Percentiles rank a stretch among this genome's conserved stretches.
Conservation (phyloP, 2,888 invertebrate genomes). For the Mamestra brassicae region DNA sequence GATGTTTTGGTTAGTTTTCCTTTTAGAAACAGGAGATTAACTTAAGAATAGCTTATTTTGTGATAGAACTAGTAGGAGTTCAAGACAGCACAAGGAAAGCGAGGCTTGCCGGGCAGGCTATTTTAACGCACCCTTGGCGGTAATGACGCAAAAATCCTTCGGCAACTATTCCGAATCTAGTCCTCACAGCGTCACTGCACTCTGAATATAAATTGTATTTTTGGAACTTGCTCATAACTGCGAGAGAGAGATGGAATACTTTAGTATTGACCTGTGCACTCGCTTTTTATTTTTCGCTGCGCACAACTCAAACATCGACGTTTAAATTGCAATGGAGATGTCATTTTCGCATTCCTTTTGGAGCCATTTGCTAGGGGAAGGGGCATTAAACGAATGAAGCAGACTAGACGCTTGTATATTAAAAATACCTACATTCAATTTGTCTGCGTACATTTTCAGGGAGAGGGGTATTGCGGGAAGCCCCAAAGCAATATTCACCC, state of each 20-base stretch:
- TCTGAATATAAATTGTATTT: slow-evolving; percentile 37
- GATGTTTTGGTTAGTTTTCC: slow-evolving; percentile 1
- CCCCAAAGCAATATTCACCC: slow-evolving; percentile 17
- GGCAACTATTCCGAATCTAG: slow-evolving; percentile 13
- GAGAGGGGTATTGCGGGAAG: not conserved
- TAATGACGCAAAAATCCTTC: slow-evolving; percentile 29
- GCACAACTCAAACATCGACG: slow-evolving; percentile 13
- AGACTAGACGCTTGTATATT: slow-evolving; percentile 16
- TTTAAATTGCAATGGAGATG: slow-evolving; percentile 31
- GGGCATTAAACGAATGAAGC: slow-evolving; percentile 3
- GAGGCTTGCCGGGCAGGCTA: not conserved
- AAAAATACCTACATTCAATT: slow-evolving; percentile 36
- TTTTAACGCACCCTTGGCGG: slow-evolving; percentile 6
- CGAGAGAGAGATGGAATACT: slow-evolving; percentile 25
- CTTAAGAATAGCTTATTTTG: not conserved
- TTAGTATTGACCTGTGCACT: slow-evolving; percentile 42
- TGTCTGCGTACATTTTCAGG: slow-evolving; percentile 11
- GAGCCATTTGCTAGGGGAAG: slow-evolving; percentile 14
- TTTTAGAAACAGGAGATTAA: not conserved
- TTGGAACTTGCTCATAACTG: slow-evolving; percentile 30
- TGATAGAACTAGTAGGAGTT: not conserved
- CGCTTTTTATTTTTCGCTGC: slow-evolving; percentile 26
- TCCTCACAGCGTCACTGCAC: slow-evolving; percentile 14
- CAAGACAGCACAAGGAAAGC: not conserved
- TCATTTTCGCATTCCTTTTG: slow-evolving; percentile 30